Conservation (phyloP, 2,888 invertebrate genomes). For the Oscheius sp. region DNA sequence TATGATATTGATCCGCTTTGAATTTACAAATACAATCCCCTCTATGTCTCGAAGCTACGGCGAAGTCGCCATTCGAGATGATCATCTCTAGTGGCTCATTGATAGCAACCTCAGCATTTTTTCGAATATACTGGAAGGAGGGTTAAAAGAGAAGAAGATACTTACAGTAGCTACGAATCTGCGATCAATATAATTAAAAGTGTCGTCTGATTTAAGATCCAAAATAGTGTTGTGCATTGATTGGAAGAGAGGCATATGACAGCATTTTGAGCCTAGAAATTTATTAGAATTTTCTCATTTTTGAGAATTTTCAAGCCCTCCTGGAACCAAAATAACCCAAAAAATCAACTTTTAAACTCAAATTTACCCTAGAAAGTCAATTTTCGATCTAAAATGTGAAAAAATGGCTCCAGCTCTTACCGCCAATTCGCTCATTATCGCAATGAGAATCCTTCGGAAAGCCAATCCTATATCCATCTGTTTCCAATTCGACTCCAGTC, state of each 20-base stretch:
- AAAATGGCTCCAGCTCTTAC: no score
- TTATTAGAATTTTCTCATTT: no score
- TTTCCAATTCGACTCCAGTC: conserved; percentile 2
- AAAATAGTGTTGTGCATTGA: conserved; percentile 42
- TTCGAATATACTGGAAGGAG: background rate
- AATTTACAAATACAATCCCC: background rate
- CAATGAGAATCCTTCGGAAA: conserved; percentile 10
- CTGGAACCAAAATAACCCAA: no score
- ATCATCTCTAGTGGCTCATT: background rate
- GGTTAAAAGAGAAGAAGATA: no score
- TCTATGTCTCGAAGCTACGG: background rate
- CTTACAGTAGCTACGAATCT: conserved; percentile 34
- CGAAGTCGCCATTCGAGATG: background rate
- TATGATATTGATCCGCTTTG: background rate
- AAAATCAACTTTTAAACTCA: no score
- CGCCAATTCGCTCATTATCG: background rate
- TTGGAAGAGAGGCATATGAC: conserved; percentile 44
- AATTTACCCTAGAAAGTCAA: no score
- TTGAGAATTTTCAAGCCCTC: no score
- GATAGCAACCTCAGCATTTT: background rate
- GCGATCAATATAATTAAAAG: conserved; percentile 43
- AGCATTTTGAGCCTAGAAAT: conserved; percentile 41
- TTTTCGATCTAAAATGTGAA: no score
- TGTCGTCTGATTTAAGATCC: conserved; percentile 24
- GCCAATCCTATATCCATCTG: conserved; percentile 7